Percentiles rank a stretch among this genome's conserved stretches.
phyloP scores from a whole-genome alignment of 1,140 invertebrate species.

The Drosophila simulans region DNA sequence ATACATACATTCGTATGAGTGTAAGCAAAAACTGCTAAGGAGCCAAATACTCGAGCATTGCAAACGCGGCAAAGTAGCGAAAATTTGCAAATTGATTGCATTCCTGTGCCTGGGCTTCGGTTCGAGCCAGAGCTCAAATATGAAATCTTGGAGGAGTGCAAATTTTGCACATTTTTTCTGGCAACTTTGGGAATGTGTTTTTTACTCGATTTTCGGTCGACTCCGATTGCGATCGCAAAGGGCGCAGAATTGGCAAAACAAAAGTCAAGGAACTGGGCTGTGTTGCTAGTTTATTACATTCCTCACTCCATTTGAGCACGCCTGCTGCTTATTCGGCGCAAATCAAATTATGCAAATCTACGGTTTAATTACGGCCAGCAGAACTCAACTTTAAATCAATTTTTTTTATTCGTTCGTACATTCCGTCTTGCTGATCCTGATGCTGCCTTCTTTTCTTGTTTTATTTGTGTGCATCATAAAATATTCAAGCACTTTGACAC shows the following conservation, averaged over 20 bases:
- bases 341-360: slow-evolving; percentile 72
- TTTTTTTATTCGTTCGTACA: slow-evolving; percentile 18
- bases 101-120: slow-evolving; percentile 68
- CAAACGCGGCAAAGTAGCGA: slow-evolving; percentile 81
- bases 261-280: slow-evolving; percentile 11
- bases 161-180: slow-evolving; percentile 71
- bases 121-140: slow-evolving; percentile 25
- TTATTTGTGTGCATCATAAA: slow-evolving; percentile 61
- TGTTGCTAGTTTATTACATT: slow-evolving; percentile 53
- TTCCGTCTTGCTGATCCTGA: background rate
- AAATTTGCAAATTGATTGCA: slow-evolving; percentile 84
- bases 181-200: slow-evolving; percentile 63
- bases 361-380: slow-evolving; percentile 54
- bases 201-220: slow-evolving; percentile 23
- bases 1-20: slow-evolving; percentile 18
- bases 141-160: slow-evolving; percentile 60
- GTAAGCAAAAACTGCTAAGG: slow-evolving; percentile 67
- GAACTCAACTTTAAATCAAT: slow-evolving; percentile 58
- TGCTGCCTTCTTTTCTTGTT: slow-evolving; percentile 16
- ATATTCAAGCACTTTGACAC: slow-evolving; percentile 62
- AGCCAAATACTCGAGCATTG: slow-evolving; percentile 80
- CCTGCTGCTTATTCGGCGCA: slow-evolving; percentile 7
- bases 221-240: background rate
- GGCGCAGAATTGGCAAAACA: slow-evolving; percentile 40
- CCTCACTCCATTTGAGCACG: slow-evolving; percentile 7